These are phyloP conservation scores for Microctenopoma lineatum DNA, from an alignment of 2,797 vertebrate genomes.

Conservation along the genomic window DNA sequence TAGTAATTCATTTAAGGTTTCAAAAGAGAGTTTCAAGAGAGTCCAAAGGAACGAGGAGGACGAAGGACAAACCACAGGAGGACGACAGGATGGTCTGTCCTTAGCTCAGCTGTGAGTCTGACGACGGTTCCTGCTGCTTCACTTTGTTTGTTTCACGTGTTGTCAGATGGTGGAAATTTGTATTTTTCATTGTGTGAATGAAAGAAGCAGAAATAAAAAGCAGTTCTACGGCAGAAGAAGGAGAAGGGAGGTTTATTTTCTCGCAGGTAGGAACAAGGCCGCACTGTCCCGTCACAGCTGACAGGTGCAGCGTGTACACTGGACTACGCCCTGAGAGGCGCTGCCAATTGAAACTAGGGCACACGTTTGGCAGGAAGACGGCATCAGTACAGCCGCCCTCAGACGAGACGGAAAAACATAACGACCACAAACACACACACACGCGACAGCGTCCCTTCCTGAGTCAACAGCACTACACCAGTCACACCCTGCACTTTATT, in stretches of 20 bases:
- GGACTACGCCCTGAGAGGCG: slow-evolving; percentile 30
- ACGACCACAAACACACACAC: slow-evolving; percentile 56
- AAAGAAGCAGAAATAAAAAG: too few species aligned
- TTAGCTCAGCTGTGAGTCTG: too few species aligned
- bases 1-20: too few species aligned
- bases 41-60: too few species aligned
- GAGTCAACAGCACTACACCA: slow-evolving; percentile 30
- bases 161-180: too few species aligned
- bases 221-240: too few species aligned
- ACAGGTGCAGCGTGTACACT: slow-evolving; percentile 67
- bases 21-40: too few species aligned
- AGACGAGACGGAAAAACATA: slow-evolving; percentile 62
- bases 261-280: slow-evolving; percentile 46
- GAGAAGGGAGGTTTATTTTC: not conserved
- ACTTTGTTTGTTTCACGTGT: too few species aligned
- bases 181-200: too few species aligned
- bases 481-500: slow-evolving; percentile 30
- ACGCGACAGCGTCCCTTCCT: slow-evolving; percentile 40
- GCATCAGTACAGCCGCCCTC: slow-evolving; percentile 21
- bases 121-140: too few species aligned
- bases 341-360: slow-evolving; percentile 67
- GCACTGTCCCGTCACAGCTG: slow-evolving; percentile 38
- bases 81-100: too few species aligned
- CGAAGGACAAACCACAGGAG: too few species aligned
- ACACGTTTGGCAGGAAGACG: slow-evolving; percentile 46